Evolutionary conservation across 2,797 vertebrate species (phyloP), one percentile per base, ranked within the genome.

Genomic region (Malurus leucopterus): DNA sequence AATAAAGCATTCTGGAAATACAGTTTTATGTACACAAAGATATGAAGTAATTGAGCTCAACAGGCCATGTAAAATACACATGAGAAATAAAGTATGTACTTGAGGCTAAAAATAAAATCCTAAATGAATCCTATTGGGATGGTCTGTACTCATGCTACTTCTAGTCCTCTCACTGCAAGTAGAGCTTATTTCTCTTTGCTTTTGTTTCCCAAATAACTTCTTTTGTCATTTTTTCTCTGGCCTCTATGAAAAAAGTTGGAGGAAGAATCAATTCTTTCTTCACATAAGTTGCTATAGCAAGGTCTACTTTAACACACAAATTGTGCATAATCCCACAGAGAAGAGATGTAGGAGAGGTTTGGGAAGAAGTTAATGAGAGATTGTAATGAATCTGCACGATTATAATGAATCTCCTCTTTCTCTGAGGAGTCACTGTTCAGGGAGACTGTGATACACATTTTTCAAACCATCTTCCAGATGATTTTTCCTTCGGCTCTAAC

Each of bases 121-220:
- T 82, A 94, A 93, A 93, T 89, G 84, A 89, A 92, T 93, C 89
- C 92, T 91, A n/a, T 17, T 74, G 91, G 92, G 86, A 92, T 80
- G 43, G 14, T 83, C 1, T 0, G 16, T 85, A 62, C 62, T 90
- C 21, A 10, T 83, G 65, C 22, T 87, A 32, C 89, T 89, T 83
- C 46, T 24, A 24, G 50, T 79, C 46, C 43, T 82, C 61, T 79
- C 50, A 41, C 32, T 76, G 50, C 73, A 68, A 50, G 46, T 22
- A 15, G 65, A 83, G 20, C 50, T 90, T 87, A 36, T 80, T 91
- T 91, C 20, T 79, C 57, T 92, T 86, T 30, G 27, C 38, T 71
- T 84, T 92, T 75, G 8, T 89, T 93, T 86, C 57, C 34, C 77
- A 90, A 62, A 51, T 44, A 86, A 50, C 36, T 54, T n/a, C 36